phyloP scores from a whole-genome alignment of 2,113 vertebrate species.

The Amphilophus citrinellus region DNA sequence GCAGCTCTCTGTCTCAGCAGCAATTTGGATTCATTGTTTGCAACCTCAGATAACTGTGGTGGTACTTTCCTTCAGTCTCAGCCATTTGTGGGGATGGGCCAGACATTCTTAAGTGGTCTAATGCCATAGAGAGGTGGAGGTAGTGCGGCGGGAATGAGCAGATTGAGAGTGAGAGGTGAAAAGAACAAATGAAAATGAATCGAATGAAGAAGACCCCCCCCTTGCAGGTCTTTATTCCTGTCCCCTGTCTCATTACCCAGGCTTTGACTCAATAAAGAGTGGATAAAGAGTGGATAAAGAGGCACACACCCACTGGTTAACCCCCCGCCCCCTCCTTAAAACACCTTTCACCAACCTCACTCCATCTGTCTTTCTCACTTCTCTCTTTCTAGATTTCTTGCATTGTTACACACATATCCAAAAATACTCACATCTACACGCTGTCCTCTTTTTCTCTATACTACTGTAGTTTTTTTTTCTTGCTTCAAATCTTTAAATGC shows the following conservation, averaged over 20 bases:
- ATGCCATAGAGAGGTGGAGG: conserved; percentile 65
- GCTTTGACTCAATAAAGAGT: conserved; percentile 80
- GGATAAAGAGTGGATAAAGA: conserved; percentile 80
- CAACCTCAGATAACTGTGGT: conserved; percentile 58
- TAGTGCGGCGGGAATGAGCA: conserved; percentile 50
- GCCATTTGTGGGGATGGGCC: conserved; percentile 62
- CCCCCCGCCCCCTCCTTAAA: conserved; percentile 28
- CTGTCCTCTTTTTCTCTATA: conserved; percentile 28
- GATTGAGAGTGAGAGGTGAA: conserved; percentile 70
- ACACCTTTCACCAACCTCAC: conserved; percentile 46
- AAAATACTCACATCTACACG: conserved; percentile 44
- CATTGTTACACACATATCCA: conserved; percentile 36
- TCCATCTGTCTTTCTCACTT: conserved; percentile 22
- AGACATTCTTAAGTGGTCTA: conserved; percentile 73
- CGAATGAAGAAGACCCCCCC: conserved; percentile 62
- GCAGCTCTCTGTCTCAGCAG: conserved; percentile 59
- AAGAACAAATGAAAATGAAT: conserved; percentile 70
- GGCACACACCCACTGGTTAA: conserved; percentile 56
- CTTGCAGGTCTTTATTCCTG: conserved; percentile 68
- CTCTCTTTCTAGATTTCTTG: conserved; percentile 25
- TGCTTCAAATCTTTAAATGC: conserved; percentile 53
- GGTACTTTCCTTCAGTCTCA: conserved; percentile 58
- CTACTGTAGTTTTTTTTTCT: not conserved
- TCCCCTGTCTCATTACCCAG: conserved; percentile 79
- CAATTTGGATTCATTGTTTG: conserved; percentile 75